Conservation (phyloP, 2,797 vertebrate species). For the Brachyalestes nurse region DNA sequence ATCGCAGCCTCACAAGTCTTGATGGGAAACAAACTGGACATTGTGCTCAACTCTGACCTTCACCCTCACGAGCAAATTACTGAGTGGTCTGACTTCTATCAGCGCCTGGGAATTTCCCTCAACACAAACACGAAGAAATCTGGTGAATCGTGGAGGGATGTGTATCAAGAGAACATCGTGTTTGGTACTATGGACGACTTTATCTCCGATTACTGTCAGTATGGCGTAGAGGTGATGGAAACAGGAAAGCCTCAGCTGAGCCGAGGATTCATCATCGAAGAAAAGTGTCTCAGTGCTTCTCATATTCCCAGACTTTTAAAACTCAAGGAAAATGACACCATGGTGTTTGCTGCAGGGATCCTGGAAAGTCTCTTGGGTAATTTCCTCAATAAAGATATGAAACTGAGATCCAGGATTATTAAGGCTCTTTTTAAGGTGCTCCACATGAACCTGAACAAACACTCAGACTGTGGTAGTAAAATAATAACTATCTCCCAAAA, state of each 20-base stretch:
- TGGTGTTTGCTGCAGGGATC: background rate
- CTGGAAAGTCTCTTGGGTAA: constrained; percentile 5
- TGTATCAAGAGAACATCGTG: constrained; percentile 22
- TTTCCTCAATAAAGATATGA: background rate
- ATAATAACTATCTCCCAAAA: constrained; percentile 10
- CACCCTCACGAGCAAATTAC: background rate
- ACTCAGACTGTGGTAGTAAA: background rate
- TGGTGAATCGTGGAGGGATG: background rate
- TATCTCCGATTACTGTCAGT: constrained; percentile 29
- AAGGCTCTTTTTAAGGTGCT: constrained; percentile 23
- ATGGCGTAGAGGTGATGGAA: constrained; percentile 13
- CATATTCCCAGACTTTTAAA: constrained; percentile 1
- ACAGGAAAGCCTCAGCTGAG: background rate
- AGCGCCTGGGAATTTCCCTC: constrained; percentile 33
- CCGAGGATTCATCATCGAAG: constrained; percentile 30
- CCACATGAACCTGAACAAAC: background rate
- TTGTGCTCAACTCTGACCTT: background rate
- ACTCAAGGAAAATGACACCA: background rate
- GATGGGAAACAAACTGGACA: background rate
- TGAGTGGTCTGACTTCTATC: constrained; percentile 45
- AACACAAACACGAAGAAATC: background rate
- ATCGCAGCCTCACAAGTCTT: background rate
- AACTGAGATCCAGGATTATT: background rate
- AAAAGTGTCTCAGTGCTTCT: background rate
- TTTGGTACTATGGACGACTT: constrained; percentile 37